A percentile compares a stretch with the other conserved stretches of the same genome.
Evolutionary conservation across 2,888 invertebrate genomes (phyloP).

Genomic region (Campoplex nolae): DNA sequence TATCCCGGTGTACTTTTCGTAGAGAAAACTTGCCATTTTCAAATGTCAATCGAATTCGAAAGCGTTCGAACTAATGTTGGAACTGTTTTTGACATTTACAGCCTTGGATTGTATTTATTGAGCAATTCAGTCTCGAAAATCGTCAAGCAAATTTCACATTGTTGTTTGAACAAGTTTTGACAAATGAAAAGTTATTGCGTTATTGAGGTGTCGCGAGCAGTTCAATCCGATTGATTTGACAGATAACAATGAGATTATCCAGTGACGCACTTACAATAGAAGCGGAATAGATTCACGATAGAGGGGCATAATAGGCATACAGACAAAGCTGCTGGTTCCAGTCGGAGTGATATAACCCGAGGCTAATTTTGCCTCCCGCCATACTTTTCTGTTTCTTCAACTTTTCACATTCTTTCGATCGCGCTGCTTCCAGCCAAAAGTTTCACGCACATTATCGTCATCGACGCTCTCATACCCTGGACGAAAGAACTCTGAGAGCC

Average conservation of each 20-base stretch:
- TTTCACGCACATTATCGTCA: not conserved
- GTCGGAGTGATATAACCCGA: not conserved
- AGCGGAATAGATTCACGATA: not conserved
- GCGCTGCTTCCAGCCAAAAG: not conserved
- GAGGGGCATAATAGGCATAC: not conserved
- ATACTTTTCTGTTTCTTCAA: not conserved
- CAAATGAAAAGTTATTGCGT: not conserved
- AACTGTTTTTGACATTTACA: not conserved
- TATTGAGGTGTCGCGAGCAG: not conserved
- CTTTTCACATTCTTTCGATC: not conserved
- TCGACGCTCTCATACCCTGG: not conserved
- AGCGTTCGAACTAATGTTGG: not conserved
- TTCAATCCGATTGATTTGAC: no score
- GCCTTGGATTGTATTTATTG: not conserved
- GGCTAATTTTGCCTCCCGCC: not conserved
- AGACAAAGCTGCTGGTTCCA: constrained; percentile 7
- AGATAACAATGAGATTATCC: not conserved
- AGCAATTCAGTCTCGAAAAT: not conserved
- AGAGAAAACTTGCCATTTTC: not conserved
- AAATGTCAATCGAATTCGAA: no score
- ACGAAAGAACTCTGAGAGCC: constrained; percentile 6
- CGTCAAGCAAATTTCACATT: not conserved
- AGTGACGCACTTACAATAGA: not conserved
- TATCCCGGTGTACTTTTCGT: not conserved
- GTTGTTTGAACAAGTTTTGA: no score